Percentiles rank a stretch among this genome's conserved stretches.
These are phyloP conservation scores for Hippopotamus amphibius DNA, from an alignment of 2,113 vertebrate genomes.

Conservation along the genomic window DNA sequence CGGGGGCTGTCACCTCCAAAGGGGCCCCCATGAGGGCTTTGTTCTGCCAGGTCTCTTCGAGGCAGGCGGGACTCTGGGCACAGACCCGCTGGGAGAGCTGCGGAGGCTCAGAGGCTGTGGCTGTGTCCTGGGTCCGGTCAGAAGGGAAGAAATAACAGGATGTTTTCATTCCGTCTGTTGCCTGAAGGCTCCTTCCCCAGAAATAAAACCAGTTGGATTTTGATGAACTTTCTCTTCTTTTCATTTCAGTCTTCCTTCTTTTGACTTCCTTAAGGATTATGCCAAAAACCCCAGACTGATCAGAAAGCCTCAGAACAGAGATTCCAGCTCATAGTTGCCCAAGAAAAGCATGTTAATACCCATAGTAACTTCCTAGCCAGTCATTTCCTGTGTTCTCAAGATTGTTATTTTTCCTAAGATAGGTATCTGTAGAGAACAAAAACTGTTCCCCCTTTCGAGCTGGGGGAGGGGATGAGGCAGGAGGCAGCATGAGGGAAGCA, in stretches of 20 bases:
- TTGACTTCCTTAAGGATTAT: conserved; percentile 60
- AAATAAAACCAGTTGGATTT: conserved; percentile 52
- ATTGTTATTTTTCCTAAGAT: conserved; percentile 46
- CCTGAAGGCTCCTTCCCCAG: conserved; percentile 52
- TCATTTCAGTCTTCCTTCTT: conserved; percentile 60
- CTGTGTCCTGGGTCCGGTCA: accelerated
- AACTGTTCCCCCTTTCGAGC: not conserved
- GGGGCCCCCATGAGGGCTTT: not conserved
- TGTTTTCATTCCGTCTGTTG: conserved; percentile 48
- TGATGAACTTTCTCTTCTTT: conserved; percentile 69
- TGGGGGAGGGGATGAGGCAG: not conserved
- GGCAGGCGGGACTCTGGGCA: not conserved
- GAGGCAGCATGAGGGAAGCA: not conserved
- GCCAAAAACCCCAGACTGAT: conserved; percentile 56
- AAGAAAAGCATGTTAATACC: conserved; percentile 71
- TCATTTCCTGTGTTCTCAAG: conserved; percentile 70
- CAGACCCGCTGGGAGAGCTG: not conserved
- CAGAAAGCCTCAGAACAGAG: conserved; percentile 53
- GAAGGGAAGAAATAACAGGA: not conserved
- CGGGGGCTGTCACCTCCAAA: not conserved
- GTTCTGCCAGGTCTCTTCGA: conserved; percentile 2
- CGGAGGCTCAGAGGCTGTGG: not conserved
- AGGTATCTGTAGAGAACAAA: conserved; percentile 37
- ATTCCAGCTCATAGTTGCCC: conserved; percentile 46
- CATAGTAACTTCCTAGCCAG: conserved; percentile 59